Conservation (phyloP, 2,113 vertebrate species). For the Mobula hypostoma region DNA sequence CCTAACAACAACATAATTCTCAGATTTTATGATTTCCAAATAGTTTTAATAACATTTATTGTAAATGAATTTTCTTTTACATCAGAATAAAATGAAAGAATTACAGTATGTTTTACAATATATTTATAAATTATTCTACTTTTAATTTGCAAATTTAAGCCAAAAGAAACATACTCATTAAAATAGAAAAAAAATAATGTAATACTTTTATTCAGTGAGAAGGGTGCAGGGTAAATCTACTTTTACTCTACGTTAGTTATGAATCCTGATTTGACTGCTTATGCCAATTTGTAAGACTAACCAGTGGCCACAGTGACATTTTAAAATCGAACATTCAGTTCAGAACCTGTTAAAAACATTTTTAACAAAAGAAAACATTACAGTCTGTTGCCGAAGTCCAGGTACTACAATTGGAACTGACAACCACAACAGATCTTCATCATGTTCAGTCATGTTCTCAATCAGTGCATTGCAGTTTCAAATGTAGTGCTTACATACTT, state of each 20-base stretch:
- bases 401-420: neutral
- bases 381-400: conserved; percentile 18
- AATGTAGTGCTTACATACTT: neutral
- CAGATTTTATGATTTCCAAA: neutral
- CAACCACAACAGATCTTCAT: neutral
- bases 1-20: neutral
- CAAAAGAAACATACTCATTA: neutral
- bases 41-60: neutral
- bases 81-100: neutral
- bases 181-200: neutral
- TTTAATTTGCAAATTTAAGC: neutral
- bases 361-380: conserved; percentile 6
- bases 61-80: neutral
- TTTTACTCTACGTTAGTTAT: neutral
- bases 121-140: neutral
- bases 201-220: neutral
- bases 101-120: neutral
- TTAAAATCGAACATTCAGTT: conserved; percentile 15
- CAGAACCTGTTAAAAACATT: conserved; percentile 7
- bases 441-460: neutral
- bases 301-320: conserved; percentile 12
- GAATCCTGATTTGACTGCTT: neutral
- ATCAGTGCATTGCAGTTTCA: conserved; percentile 28
- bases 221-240: neutral
- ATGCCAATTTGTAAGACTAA: neutral